These are phyloP conservation scores for Acromyrmex echinatior DNA, from an alignment of 1,140 invertebrate species.

Conservation along the genomic window DNA sequence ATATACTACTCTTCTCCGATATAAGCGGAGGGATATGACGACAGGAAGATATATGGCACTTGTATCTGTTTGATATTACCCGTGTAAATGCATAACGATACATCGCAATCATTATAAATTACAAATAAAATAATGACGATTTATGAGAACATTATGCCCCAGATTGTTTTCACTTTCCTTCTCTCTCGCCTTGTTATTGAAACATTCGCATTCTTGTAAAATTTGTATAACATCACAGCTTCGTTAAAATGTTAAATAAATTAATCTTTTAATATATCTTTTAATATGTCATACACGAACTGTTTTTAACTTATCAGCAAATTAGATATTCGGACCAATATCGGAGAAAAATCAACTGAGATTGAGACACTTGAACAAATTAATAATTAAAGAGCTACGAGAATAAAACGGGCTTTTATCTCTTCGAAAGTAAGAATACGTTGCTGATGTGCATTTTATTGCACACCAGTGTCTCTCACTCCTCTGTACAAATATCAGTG, in stretches of 20 bases:
- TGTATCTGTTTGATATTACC: conserved; percentile 6
- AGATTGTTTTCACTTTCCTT: conserved; percentile 27
- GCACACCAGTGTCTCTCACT: not conserved
- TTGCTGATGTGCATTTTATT: conserved; percentile 21
- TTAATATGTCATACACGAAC: too few species aligned
- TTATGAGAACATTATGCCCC: conserved; percentile 10
- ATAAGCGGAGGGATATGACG: not conserved
- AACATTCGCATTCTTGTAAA: not conserved
- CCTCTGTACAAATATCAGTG: not conserved
- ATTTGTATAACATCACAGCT: not conserved
- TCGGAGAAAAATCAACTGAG: conserved; percentile 1
- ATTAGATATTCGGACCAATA: not conserved
- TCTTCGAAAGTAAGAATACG: not conserved
- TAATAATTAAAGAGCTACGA: not conserved
- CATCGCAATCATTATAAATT: not conserved
- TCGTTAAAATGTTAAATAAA: not conserved
- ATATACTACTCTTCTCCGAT: not conserved
- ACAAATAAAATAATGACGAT: not conserved
- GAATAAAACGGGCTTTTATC: not conserved
- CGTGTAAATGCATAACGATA: not conserved
- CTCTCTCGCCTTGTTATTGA: not conserved
- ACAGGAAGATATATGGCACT: conserved; percentile 2
- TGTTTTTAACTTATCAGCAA: not conserved
- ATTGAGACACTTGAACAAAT: not conserved
- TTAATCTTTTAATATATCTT: not conserved